Evolutionary conservation across 2,888 invertebrate genomes (phyloP).

Genomic region (Oxycera nigricornis): DNA sequence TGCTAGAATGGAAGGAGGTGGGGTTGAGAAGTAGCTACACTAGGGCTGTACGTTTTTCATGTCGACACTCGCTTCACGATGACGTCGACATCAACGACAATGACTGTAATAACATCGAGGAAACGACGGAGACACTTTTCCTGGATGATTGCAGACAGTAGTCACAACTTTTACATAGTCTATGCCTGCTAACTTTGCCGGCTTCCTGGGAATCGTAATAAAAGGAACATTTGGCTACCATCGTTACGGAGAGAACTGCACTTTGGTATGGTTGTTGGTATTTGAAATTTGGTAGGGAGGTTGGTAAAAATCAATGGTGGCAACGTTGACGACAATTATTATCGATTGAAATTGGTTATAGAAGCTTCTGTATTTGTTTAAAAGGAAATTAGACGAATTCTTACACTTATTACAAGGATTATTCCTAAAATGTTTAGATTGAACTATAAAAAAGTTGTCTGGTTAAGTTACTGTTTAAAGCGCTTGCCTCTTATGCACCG

Average conservation of each 20-base stretch:
- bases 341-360: no score
- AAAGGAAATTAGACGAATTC: no score
- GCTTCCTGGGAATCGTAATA: not conserved
- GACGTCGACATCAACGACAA: not conserved
- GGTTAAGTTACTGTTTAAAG: no score
- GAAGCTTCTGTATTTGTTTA: no score
- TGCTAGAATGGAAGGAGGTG: no score
- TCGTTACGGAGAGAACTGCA: no score
- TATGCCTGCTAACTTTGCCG: not conserved
- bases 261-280: not conserved
- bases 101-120: not conserved
- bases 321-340: not conserved
- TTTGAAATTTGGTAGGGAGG: not conserved
- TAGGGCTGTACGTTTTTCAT: not conserved
- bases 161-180: not conserved
- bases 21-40: not conserved
- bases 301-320: not conserved
- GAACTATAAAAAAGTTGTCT: no score
- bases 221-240: not conserved
- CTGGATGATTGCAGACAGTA: not conserved
- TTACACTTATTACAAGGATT: no score
- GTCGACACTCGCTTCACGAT: not conserved
- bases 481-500: no score
- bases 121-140: not conserved
- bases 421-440: no score